Evolutionary conservation across 2,888 invertebrate genomes (phyloP).

Genomic region (Himalopsyche kuldschensis): DNA sequence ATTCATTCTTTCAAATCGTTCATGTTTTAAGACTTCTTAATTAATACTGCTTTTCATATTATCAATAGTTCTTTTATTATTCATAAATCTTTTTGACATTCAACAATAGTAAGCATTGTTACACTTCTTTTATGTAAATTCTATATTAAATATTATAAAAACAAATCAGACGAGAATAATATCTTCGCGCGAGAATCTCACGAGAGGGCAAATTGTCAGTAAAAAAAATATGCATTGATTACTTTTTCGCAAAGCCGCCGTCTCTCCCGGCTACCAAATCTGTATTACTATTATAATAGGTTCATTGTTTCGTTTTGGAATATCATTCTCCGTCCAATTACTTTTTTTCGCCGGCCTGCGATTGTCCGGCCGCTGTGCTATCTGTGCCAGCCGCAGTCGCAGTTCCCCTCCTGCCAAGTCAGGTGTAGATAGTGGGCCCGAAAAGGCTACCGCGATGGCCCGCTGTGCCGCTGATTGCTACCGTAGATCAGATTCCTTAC

Average conservation of each 20-base stretch:
- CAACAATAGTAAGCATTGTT: too few species aligned
- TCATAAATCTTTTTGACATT: too few species aligned
- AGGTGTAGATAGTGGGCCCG: conserved; percentile 24
- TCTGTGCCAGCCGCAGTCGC: not conserved
- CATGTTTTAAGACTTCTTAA: too few species aligned
- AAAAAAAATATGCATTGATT: not conserved
- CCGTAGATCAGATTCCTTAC: conserved; percentile 18
- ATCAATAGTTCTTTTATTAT: too few species aligned
- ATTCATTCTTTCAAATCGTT: too few species aligned
- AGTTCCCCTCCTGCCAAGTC: conserved; percentile 16
- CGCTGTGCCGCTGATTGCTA: conserved; percentile 37
- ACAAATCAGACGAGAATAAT: not conserved
- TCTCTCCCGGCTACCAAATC: not conserved
- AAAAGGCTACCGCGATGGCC: conserved; percentile 19
- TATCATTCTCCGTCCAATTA: conserved; percentile 35
- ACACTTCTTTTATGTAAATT: too few species aligned
- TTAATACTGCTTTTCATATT: too few species aligned
- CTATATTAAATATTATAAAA: too few species aligned
- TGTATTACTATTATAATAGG: not conserved
- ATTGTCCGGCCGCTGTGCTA: conserved; percentile 14
- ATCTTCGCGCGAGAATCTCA: not conserved
- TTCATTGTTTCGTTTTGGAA: conserved; percentile 35
- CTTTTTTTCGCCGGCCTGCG: conserved; percentile 10
- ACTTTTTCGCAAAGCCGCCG: not conserved
- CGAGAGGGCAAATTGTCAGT: not conserved